Evolutionary conservation across 2,113 vertebrate genomes (phyloP).

Genomic region (Ictalurus punctatus): DNA sequence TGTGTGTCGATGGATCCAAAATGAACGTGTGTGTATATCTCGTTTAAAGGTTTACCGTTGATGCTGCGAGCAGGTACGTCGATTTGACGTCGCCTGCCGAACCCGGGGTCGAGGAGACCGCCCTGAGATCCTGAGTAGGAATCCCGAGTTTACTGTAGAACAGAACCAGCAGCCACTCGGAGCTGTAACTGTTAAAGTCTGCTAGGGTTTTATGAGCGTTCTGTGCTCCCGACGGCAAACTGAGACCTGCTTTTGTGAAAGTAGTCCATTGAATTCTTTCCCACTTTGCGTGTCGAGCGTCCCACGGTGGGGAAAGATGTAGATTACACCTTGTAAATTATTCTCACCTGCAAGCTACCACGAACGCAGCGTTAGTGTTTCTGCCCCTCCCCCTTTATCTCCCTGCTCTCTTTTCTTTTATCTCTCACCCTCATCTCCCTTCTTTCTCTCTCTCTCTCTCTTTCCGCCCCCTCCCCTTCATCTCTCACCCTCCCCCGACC

Average conservation of each 20-base stretch:
- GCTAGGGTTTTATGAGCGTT: background rate
- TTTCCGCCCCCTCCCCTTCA: background rate
- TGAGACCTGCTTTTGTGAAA: background rate
- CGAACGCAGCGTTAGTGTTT: background rate
- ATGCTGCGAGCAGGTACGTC: no score
- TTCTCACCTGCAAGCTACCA: background rate
- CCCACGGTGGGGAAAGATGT: background rate
- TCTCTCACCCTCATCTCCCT: background rate
- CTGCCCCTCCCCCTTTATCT: background rate
- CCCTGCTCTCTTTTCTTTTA: background rate
- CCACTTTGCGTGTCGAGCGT: background rate
- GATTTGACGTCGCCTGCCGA: no score
- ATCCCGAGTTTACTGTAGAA: no score
- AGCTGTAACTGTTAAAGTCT: background rate
- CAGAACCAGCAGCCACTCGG: no score
- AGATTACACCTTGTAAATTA: background rate
- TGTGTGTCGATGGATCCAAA: background rate
- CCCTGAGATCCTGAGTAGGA: no score
- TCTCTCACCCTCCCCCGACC: background rate
- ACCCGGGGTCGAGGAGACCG: no score
- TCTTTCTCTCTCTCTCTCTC: background rate
- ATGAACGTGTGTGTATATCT: no score
- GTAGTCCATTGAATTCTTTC: accelerated
- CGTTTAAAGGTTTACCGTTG: no score
- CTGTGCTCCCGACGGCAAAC: background rate